phyloP scores from a whole-genome alignment of 2,797 vertebrate genomes.

The Apogon talboti region DNA sequence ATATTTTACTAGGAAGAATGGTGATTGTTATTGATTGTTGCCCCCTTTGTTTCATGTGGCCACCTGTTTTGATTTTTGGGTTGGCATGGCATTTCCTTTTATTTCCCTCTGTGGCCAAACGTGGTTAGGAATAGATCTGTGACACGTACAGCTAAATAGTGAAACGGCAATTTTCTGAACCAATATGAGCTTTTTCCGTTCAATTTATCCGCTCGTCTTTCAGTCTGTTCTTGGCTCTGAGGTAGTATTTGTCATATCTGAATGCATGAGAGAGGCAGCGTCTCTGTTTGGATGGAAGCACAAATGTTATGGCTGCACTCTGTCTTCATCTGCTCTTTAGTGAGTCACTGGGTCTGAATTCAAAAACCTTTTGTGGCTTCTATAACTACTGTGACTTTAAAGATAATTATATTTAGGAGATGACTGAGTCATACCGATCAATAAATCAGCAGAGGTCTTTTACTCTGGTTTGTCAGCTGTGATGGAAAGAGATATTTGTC shows the following conservation, averaged over 20 bases:
- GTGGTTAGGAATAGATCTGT: slow-evolving; percentile 22
- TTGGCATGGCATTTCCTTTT: slow-evolving; percentile 44
- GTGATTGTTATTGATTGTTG: slow-evolving; percentile 55
- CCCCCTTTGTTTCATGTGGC: slow-evolving; percentile 20
- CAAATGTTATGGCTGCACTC: slow-evolving; percentile 36
- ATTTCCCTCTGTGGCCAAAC: slow-evolving; percentile 4
- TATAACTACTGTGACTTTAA: slow-evolving; percentile 30
- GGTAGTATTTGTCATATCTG: slow-evolving; percentile 5
- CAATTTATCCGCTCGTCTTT: slow-evolving; percentile 13
- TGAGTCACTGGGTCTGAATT: slow-evolving; percentile 45
- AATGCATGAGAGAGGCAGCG: slow-evolving; percentile 7
- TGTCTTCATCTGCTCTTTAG: slow-evolving; percentile 40
- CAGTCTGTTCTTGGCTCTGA: slow-evolving; percentile 13
- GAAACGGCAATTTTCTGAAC: neutral
- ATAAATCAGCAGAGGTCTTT: neutral
- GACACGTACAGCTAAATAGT: slow-evolving; percentile 1
- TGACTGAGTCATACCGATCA: slow-evolving; percentile 29
- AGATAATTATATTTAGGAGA: slow-evolving; percentile 34
- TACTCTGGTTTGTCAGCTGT: neutral
- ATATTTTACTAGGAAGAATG: slow-evolving; percentile 45
- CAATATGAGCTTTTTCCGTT: neutral
- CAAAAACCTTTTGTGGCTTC: slow-evolving; percentile 4
- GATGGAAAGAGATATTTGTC: slow-evolving; percentile 1
- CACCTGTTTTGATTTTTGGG: slow-evolving; percentile 41
- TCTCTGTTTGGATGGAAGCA: slow-evolving; percentile 35